A percentile compares a stretch with the other conserved stretches of the same genome.
Conservation (phyloP, 2,888 invertebrate genomes). For the Trileptium ribeirensis region DNA sequence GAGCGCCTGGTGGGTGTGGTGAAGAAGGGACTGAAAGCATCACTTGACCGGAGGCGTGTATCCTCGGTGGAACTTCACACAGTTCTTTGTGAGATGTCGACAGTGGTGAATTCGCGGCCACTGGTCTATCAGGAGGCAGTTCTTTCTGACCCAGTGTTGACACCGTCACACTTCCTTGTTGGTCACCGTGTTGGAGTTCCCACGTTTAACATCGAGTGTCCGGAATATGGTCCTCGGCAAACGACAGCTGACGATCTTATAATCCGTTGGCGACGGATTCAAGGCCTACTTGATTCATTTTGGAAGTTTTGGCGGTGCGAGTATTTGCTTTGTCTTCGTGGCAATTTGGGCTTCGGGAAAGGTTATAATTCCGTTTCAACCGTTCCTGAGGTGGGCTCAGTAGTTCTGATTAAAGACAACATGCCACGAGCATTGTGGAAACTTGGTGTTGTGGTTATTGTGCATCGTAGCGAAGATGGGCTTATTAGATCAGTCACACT, state of each 20-base stretch:
- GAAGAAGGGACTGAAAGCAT: not conserved
- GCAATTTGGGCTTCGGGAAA: not conserved
- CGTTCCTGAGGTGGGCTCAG: not conserved
- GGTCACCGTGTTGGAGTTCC: not conserved
- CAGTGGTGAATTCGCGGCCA: not conserved
- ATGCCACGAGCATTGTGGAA: not conserved
- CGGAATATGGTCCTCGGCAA: not conserved
- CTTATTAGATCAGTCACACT: not conserved
- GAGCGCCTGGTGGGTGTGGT: not conserved
- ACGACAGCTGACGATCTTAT: not conserved
- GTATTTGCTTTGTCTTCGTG: not conserved
- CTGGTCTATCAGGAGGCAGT: not conserved
- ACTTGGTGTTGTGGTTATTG: not conserved
- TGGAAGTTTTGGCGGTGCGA: not conserved
- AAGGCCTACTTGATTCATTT: not conserved
- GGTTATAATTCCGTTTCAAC: not conserved
- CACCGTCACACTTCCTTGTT: not conserved
- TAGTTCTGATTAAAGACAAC: slow-evolving; percentile 1
- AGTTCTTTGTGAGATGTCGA: not conserved
- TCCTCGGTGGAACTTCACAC: not conserved
- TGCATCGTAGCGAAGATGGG: not conserved
- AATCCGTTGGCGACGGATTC: not conserved
- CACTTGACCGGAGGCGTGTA: not conserved
- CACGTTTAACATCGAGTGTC: not conserved
- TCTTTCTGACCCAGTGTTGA: not conserved